Evolutionary conservation across 2,888 invertebrate species (phyloP), one percentile per base, ranked within the genome.

Genomic region (Cylloceria caligata): DNA sequence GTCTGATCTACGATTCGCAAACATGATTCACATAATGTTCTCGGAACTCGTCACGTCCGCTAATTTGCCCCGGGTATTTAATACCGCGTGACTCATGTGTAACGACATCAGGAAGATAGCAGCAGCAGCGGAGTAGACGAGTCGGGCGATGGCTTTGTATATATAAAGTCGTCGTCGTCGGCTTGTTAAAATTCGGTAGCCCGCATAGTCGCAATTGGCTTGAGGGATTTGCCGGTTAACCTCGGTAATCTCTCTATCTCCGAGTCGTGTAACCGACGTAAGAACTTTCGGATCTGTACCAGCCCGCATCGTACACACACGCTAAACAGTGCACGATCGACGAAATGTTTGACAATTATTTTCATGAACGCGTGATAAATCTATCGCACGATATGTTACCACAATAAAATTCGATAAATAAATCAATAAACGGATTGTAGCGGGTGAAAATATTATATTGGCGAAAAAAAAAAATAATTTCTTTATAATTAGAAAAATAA

Each of bases 151-250:
- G 49, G 67, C 21, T 19, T 34, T 49, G 49, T 36, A 11, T 49
- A 21, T 34, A 34, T 21, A 19, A 49, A 49, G 19, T 69, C 7
- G 36, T 36, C 62, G 52, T 24, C 21, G 39, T 69, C 39, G 60
- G 36, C 36, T 64, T 16, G 72, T 74, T 73, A 71, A 67, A 71
- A 67, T 80, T 79, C 52, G 60, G 57, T 49, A 36, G 60, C 81
- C 81, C 81, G 81, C 77, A 81, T 81, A 64, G 77, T 68, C 73
- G 55, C 71, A 72, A 76, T 76, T 81, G 76, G 68, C 49, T n/a
- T 34, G 68, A 34, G 34, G 3, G 68, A 68, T 36, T 13, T 24
- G 24, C 21, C 52, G 49, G 21, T 21, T 21, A 65, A 27, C 19
- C n/a, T 1, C 36, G 36, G n/a, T 49, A 24, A n/a, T 13, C 13